A percentile compares a stretch with the other conserved stretches of the same genome.
Evolutionary conservation across 1,140 invertebrate genomes (phyloP).

Genomic region (Diuraphis noxia): DNA sequence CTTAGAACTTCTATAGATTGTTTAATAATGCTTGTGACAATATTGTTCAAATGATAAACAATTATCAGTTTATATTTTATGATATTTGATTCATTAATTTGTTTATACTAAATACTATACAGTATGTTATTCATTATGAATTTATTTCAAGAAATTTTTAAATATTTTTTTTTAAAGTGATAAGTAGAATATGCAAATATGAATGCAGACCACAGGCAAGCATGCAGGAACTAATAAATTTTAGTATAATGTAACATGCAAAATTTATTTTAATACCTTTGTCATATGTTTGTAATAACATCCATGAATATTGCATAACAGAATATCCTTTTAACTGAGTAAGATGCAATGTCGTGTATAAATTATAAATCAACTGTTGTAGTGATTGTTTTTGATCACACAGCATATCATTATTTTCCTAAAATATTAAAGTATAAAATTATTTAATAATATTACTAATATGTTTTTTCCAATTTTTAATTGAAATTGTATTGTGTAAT

Average conservation of each 20-base stretch:
- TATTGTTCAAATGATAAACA: background rate
- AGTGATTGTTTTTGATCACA: slow-evolving; percentile 75
- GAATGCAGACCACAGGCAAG: no score
- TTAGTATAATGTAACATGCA: background rate
- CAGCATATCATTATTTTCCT: slow-evolving; percentile 69
- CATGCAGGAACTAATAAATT: background rate
- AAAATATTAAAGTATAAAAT: slow-evolving; percentile 53
- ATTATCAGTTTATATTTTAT: background rate
- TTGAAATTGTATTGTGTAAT: background rate
- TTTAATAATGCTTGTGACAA: background rate
- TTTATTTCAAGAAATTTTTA: background rate
- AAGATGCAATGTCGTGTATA: slow-evolving; percentile 76
- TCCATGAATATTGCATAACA: slow-evolving; percentile 87
- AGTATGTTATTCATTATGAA: background rate
- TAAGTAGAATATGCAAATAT: no score
- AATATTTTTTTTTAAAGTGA: background rate
- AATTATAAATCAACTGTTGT: slow-evolving; percentile 78
- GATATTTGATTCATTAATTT: background rate
- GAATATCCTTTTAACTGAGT: slow-evolving; percentile 82
- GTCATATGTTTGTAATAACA: slow-evolving; percentile 74
- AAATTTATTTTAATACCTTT: slow-evolving; percentile 64
- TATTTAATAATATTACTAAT: background rate
- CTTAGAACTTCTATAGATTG: background rate
- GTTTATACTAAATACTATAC: background rate
- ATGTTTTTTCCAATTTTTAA: background rate